phyloP scores from a whole-genome alignment of 2,113 vertebrate genomes.

The Neogale vison region DNA sequence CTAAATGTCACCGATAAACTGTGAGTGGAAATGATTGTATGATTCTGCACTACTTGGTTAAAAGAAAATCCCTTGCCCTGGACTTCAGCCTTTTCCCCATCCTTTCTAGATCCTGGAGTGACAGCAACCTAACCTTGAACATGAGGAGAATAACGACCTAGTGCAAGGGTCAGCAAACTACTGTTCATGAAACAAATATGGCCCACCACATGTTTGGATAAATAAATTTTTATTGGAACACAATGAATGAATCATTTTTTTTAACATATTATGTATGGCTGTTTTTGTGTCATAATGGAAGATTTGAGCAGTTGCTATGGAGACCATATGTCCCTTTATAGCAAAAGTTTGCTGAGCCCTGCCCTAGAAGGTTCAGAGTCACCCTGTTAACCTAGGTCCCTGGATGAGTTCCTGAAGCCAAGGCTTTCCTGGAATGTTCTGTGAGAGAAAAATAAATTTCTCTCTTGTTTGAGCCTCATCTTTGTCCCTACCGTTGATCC shows the following conservation, averaged over 20 bases:
- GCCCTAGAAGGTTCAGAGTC: background rate
- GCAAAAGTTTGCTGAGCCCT: background rate
- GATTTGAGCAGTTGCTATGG: background rate
- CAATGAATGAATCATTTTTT: background rate
- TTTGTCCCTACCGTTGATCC: background rate
- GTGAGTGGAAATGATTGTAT: background rate
- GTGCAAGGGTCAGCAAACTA: background rate
- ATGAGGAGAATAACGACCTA: background rate
- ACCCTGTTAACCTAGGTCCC: background rate
- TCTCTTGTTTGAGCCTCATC: background rate
- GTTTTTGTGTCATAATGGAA: background rate
- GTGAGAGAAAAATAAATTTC: background rate
- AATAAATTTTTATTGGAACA: conserved; percentile 11
- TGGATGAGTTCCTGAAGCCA: background rate
- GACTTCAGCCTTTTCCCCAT: background rate
- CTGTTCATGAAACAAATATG: background rate
- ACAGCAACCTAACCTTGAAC: background rate
- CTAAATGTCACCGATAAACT: background rate
- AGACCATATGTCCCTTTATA: background rate
- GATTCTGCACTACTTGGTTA: background rate
- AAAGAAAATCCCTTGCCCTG: conserved; percentile 22
- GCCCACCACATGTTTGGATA: background rate
- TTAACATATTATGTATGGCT: background rate
- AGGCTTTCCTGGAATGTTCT: background rate
- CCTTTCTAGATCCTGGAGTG: background rate